Percentiles rank a stretch among this genome's conserved stretches.
Conservation (phyloP, 2,888 invertebrate genomes). For the Heliconius erato region DNA sequence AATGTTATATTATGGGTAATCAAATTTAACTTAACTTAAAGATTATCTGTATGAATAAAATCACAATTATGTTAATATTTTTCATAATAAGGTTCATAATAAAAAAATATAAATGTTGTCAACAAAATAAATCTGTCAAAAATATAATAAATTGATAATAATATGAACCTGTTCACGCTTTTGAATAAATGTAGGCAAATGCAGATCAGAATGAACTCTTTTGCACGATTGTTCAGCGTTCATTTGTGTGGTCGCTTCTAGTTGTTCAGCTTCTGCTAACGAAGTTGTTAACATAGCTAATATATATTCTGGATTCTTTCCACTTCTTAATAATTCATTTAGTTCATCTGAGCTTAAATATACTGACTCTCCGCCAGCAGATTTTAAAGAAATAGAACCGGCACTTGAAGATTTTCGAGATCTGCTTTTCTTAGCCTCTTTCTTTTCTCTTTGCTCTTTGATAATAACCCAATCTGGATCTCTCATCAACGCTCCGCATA, state of each 20-base stretch:
- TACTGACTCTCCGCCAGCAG: constrained; percentile 79
- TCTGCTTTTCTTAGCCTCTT: constrained; percentile 73
- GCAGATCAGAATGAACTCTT: constrained; percentile 88
- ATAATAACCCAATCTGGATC: constrained; percentile 93
- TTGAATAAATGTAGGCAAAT: constrained; percentile 91
- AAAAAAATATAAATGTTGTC: background rate
- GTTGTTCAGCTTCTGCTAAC: constrained; percentile 80
- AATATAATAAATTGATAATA: background rate
- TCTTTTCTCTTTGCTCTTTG: constrained; percentile 86
- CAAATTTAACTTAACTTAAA: background rate
- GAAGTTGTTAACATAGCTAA: constrained; percentile 87
- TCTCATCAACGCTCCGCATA: constrained; percentile 94
- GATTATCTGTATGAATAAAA: background rate
- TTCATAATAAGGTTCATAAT: background rate
- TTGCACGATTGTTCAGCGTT: constrained; percentile 73
- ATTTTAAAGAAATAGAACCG: constrained; percentile 81
- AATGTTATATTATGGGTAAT: background rate
- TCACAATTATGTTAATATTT: background rate
- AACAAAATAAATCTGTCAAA: background rate
- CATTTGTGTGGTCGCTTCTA: constrained; percentile 77
- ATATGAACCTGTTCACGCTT: constrained; percentile 88
- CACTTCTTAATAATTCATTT: constrained; percentile 88
- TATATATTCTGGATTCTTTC: constrained; percentile 88
- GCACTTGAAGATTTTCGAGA: constrained; percentile 80
- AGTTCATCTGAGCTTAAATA: constrained; percentile 88